Percentiles rank a stretch among this genome's conserved stretches.
Conservation (phyloP, 2,888 invertebrate species). For the Pseudococcus longispinus region DNA sequence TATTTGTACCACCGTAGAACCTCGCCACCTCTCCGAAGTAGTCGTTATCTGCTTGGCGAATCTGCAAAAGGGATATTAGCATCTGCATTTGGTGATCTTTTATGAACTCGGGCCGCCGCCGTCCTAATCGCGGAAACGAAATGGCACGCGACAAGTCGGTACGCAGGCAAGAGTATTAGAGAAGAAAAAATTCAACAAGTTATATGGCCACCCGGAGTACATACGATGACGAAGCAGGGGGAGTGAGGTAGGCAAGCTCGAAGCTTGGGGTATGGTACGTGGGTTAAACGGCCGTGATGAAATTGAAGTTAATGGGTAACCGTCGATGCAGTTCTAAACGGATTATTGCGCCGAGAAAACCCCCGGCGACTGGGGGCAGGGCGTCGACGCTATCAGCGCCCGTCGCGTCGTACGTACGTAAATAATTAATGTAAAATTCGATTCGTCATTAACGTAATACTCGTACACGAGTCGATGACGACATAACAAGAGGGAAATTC, state of each 20-base stretch:
- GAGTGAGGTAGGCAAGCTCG: background rate
- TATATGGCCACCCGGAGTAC: background rate
- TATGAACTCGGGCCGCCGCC: background rate
- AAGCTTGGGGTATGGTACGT: background rate
- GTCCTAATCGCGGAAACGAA: background rate
- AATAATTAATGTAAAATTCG: slow-evolving; percentile 34
- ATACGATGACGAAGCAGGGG: background rate
- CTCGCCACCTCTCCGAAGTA: no score
- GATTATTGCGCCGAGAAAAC: background rate
- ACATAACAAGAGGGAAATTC: background rate
- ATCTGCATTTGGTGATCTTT: background rate
- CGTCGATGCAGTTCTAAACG: slow-evolving; percentile 27
- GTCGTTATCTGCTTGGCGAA: background rate
- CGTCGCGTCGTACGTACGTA: background rate
- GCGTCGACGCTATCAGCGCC: background rate
- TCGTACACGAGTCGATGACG: background rate
- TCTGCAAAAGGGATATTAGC: background rate
- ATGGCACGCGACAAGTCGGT: background rate
- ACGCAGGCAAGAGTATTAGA: background rate
- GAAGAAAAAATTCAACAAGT: background rate
- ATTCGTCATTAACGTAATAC: background rate
- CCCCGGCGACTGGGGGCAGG: background rate
- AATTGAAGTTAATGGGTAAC: slow-evolving; percentile 17
- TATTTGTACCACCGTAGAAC: no score
- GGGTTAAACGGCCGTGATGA: slow-evolving; percentile 23